Evolutionary conservation across 2,888 invertebrate species (phyloP).

Genomic region (Netelia inedita): DNA sequence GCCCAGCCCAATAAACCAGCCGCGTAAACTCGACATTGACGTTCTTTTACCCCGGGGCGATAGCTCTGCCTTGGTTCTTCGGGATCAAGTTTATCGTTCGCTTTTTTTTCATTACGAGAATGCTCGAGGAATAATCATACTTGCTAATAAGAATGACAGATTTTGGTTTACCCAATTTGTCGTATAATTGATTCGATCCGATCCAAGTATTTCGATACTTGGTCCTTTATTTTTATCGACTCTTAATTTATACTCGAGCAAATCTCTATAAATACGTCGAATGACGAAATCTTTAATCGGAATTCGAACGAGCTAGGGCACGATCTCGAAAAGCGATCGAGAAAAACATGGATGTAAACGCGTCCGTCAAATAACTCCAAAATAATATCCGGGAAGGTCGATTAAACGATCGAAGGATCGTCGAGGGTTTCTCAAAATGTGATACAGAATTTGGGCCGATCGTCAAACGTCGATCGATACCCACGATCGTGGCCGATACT

Average conservation of each 20-base stretch:
- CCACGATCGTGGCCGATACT: not conserved
- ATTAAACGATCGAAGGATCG: constrained; percentile 5
- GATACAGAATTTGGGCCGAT: not conserved
- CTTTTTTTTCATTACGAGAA: constrained; percentile 14
- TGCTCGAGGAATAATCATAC: not conserved
- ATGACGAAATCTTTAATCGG: not conserved
- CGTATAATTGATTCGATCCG: too few relatives aligned
- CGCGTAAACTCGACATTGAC: constrained; percentile 77
- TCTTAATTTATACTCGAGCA: not conserved
- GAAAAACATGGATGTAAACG: not conserved
- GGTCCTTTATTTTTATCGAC: not conserved
- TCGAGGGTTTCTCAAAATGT: constrained; percentile 17
- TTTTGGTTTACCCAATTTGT: too few relatives aligned
- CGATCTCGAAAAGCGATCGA: not conserved
- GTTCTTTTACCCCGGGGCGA: constrained; percentile 68
- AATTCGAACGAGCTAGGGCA: not conserved
- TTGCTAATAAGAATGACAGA: not conserved
- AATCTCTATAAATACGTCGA: not conserved
- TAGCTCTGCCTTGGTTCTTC: constrained; percentile 42
- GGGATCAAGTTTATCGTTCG: constrained; percentile 45
- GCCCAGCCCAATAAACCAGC: constrained; percentile 76
- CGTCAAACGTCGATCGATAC: not conserved
- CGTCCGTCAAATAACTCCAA: not conserved
- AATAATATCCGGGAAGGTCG: constrained; percentile 22
- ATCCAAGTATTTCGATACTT: not conserved